Percentiles rank a stretch among this genome's conserved stretches.
Conservation (phyloP, 2,888 invertebrate species). For the Podotricha telesiphe region DNA sequence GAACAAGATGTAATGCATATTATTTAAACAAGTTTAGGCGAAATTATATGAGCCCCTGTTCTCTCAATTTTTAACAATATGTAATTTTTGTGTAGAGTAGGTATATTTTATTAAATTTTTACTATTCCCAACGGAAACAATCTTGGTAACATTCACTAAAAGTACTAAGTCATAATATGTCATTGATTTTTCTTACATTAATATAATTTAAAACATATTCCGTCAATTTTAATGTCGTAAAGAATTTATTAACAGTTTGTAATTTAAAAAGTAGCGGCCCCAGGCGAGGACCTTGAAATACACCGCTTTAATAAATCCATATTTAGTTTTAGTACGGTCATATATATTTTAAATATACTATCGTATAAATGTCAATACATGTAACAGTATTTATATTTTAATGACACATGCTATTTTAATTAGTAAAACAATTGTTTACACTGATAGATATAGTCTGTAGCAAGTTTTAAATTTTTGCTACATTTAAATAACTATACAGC, state of each 20-base stretch:
- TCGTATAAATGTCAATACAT: constrained; percentile 1
- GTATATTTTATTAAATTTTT: too few species aligned
- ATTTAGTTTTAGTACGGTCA: constrained; percentile 3
- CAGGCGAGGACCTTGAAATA: constrained; percentile 27
- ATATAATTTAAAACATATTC: neutral
- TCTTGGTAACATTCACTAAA: too few species aligned
- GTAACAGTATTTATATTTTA: neutral
- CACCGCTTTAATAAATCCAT: constrained; percentile 9
- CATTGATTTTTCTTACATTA: too few species aligned
- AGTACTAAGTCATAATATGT: too few species aligned
- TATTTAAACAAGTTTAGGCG: too few species aligned
- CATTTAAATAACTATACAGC: too few species aligned
- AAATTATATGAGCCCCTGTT: too few species aligned
- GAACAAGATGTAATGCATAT: too few species aligned
- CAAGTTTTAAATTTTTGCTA: neutral
- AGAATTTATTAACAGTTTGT: constrained; percentile 18
- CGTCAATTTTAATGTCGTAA: constrained; percentile 16
- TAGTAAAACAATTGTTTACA: neutral
- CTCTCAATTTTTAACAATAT: too few species aligned
- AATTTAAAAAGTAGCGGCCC: constrained; percentile 29
- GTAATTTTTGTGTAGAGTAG: too few species aligned
- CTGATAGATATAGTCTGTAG: neutral
- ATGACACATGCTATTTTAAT: neutral
- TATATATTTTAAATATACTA: constrained; percentile 11
- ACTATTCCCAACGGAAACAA: too few species aligned